Base-by-base conservation (phyloP, 2,888 invertebrate genomes). In the Sarcophaga rosellei region DNA sequence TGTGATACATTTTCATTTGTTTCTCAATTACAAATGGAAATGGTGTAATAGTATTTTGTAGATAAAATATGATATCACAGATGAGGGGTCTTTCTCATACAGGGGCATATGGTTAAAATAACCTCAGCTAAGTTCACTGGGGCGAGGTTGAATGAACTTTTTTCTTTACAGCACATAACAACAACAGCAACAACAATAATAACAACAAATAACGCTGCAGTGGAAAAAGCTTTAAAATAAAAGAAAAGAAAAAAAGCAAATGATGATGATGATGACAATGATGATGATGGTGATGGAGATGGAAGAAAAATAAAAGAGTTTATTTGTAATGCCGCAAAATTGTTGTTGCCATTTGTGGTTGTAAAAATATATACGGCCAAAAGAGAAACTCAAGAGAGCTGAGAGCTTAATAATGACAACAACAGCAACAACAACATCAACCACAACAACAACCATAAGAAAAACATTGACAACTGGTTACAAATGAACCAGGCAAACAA, bases 41-140 rank as follows among this genome's bases (percentile, higher is more conserved):
- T 77, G 23, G 82, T 82, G 82, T 77, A 62, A n/a, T 53, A 63
- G 62, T 69, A 23, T 65, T 62, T 63, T 75, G n/a, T 15, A 17
- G 47, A 70, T 66, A 20, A 35, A 72, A 72, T 47, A 35, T 78
- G 65, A 57, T 62, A 20, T 21, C 68, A 44, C 5, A 3, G 62
- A 77, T 12, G 53, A 66, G 73, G 81, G 82, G 87, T 68, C 44
- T 85, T 82, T 73, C 82, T 53, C 25, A 65, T 53, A 76, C 80
- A 84, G 86, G 88, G 86, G 88, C 74, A 84, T 81, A 78, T 88
- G 88, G 92, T 91, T 91, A 92, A 92, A 92, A 92, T 92, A 92
- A 92, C 92, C 92, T 92, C 92, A 92, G 90, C 91, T 92, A 92
- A 93, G 92, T 93, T 93, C 92, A 93, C 92, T 93, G 92, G 92